Base-by-base conservation (phyloP, 2,888 invertebrate species). In the Nesidiocoris tenuis region DNA sequence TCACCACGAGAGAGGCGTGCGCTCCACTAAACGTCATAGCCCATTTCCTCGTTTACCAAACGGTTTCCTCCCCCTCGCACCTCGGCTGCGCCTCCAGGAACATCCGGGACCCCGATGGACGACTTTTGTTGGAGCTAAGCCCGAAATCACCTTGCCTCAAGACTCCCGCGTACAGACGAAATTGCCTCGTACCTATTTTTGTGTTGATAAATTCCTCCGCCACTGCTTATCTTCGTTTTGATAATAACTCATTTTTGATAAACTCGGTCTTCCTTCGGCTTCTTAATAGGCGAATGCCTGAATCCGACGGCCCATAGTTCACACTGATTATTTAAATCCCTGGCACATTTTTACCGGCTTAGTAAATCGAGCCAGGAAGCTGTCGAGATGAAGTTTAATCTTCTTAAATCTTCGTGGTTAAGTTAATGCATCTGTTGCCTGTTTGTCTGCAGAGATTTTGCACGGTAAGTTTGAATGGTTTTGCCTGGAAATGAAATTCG, bases 91-190 rank as follows among this genome's bases (percentile, higher is more conserved):
- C 39, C 12, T 39, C 39, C 59, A 39, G 55, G 24, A 59, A 70
- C 70, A 70, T 70, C 70, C 70, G 70, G 70, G 25, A 21, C 25
- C n/a, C 7, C 19, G 19, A n/a, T n/a, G n/a, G n/a, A 63, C 19
- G 63, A 17, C 2, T 19, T 63, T 59, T 39, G 39, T 39, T 39
- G 39, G 39, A 39, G 5, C 5, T 3, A 3, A 39, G 39, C 39
- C 39, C 39, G 39, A 39, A 39, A 7, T 39, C 39, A 39, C 39
- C 39, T 39, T 12, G 39, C 39, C 39, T n/a, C n/a, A n/a, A n/a
- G n/a, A n/a, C n/a, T n/a, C n/a, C n/a, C n/a, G n/a, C n/a, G n/a
- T n/a, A n/a, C n/a, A n/a, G n/a, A n/a, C n/a, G n/a, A n/a, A n/a
- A n/a, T n/a, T n/a, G n/a, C n/a, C n/a, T n/a, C n/a, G n/a, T 7